phyloP scores from a whole-genome alignment of 2,888 invertebrate genomes.

The Amphipoea oculea region DNA sequence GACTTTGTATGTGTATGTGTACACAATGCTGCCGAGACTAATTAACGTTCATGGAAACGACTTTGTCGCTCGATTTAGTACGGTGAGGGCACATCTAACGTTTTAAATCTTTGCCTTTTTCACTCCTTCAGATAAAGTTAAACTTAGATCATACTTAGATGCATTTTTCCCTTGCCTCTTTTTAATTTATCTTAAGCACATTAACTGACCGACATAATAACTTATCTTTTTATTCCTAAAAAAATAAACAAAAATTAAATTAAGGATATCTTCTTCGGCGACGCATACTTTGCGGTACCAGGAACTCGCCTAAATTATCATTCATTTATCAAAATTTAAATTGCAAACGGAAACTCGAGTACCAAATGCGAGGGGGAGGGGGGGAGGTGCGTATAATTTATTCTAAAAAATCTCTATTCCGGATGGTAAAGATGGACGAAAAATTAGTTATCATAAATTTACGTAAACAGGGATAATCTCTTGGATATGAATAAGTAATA shows the following conservation, averaged over 20 bases:
- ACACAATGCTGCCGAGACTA: background rate
- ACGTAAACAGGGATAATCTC: slow-evolving; percentile 67
- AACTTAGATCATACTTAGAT: no score
- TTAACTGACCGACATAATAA: slow-evolving; percentile 9
- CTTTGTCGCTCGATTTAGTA: background rate
- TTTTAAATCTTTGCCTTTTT: background rate
- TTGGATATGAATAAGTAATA: slow-evolving; percentile 70
- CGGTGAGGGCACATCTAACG: background rate
- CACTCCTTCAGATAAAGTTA: background rate
- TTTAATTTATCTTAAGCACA: background rate
- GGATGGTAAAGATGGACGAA: slow-evolving; percentile 65
- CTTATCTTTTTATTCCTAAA: background rate
- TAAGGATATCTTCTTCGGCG: slow-evolving; percentile 4
- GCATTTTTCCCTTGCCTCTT: background rate
- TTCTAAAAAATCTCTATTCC: slow-evolving; percentile 57
- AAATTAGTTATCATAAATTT: slow-evolving; percentile 77
- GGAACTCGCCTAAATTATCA: slow-evolving; percentile 54
- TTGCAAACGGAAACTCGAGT: slow-evolving; percentile 51
- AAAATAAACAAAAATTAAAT: slow-evolving; percentile 22
- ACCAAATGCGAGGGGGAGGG: slow-evolving; percentile 23
- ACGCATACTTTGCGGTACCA: slow-evolving; percentile 39
- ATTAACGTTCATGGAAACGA: background rate
- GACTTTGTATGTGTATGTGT: no score
- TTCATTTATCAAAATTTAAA: slow-evolving; percentile 63
- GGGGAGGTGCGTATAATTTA: slow-evolving; percentile 64